Base-by-base conservation (phyloP, 2,113 vertebrate genomes). In the Butorides virescens region DNA sequence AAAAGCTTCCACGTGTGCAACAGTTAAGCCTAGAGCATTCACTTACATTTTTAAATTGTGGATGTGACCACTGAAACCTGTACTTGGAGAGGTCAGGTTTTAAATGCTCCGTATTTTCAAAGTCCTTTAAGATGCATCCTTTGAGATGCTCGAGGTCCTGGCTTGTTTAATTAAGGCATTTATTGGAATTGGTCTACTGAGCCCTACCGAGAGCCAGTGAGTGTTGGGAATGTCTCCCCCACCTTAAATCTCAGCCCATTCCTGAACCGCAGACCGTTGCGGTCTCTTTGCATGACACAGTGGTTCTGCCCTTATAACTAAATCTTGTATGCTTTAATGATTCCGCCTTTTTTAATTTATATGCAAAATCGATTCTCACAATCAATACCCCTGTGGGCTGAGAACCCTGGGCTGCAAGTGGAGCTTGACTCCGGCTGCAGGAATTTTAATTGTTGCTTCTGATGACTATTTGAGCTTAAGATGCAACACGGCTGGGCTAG, bases 341-440 rank as follows among this genome's bases (percentile, higher is more conserved):
- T 94, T 96, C 56, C 18, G 46, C 90, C 59, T 95, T 94, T 94
- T 96, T 97, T 91, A 96, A 98, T 97, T 98, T 98, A 97, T 96
- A 97, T 97, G 96, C 85, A 96, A 88, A 96, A 98, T 97, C 95
- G 96, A 98, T 98, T 92, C 91, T 96, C n/a, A 3, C 66, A 96
- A 97, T 98, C 98, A 95, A 97, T 98, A 96, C 86, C 90, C 91
- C 92, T 62, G 19, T 87, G 94, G 97, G 96, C 82, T 73, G 52
- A 70, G 83, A 85, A 90, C 67, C 46, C 90, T 66, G 66, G 75
- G 77, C 91, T 87, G 49, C 83, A 81, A 92, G 75, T 63, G 34
- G 92, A 96, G 86, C 88, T 93, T 62, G 73, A 71, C 78, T 87
- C 75, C 13, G 25, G 55, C 95, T 75, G 78, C 82, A 94, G 94